Base-by-base conservation (phyloP, 2,888 invertebrate genomes). In the Trichopria drosophilae region DNA sequence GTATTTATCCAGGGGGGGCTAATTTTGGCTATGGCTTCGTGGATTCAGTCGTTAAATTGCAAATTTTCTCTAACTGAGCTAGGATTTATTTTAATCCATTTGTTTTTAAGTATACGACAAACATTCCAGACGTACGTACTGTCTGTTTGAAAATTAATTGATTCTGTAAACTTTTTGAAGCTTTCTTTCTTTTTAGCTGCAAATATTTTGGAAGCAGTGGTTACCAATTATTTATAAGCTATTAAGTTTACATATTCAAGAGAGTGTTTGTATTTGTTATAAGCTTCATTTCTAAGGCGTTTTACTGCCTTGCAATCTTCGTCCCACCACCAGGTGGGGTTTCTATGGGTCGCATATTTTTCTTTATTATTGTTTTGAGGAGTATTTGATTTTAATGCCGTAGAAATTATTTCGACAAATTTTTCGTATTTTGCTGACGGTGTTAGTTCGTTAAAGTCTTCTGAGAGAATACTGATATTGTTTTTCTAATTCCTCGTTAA, bases 261-360 rank as follows among this genome's bases (percentile, higher is more conserved):
- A 3, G 57, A 36, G 22, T 15, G 26, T 23, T 23, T 3, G 47
- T 50, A 54, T 47, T 50, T 54, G 26, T 57, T 47, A 6, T 10
- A 51, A 2, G 47, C 24, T 1, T 50, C 36, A 3, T 31, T 26
- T 10, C 55, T 36, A 6, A 45, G 19, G 26, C 52, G 19, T 42
- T 45, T 51, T 1, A 32, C 32, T 23, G 24, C 45, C n/a, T 46
- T 18, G 28, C 53, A 48, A 7, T 53, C 51, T 1, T 39, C 37
- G 18, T 58, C 55, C 55, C 55, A 55, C 53, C 55, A 55, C 9
- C 24, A 15, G 2, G 51, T 46, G 4, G 55, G 55, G 12, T 58
- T 58, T 34, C 43, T 46, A 23, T 37, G 10, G 2, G 13, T 4
- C 12, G 6, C 9, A 20, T 46, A 31, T 18, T 9, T 28, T 20